phyloP scores from a whole-genome alignment of 2,888 invertebrate genomes.

The Lochmaea crataegi region DNA sequence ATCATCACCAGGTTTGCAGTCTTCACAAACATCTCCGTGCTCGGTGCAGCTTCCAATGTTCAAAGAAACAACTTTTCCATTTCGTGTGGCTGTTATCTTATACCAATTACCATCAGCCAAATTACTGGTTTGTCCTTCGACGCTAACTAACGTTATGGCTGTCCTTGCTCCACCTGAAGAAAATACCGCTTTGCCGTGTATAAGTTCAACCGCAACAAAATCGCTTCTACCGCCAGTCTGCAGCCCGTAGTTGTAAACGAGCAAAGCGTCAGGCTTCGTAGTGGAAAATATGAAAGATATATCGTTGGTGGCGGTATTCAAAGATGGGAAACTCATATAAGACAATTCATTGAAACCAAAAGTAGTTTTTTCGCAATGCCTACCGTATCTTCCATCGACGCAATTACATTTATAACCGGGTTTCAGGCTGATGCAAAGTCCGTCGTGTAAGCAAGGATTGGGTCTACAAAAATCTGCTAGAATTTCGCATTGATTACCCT shows the following conservation, averaged over 20 bases:
- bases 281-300: constrained; percentile 93
- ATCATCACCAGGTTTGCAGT: constrained; percentile 85
- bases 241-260: constrained; percentile 92
- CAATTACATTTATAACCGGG: constrained; percentile 90
- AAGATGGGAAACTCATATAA: constrained; percentile 86
- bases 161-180: constrained; percentile 92
- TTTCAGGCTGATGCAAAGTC: constrained; percentile 88
- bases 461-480: constrained; percentile 90
- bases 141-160: constrained; percentile 84
- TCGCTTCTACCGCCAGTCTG: constrained; percentile 91
- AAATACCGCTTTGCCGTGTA: constrained; percentile 86
- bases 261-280: constrained; percentile 83
- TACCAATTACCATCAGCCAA: constrained; percentile 92
- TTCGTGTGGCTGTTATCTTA: constrained; percentile 90
- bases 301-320: constrained; percentile 91
- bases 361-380: constrained; percentile 90
- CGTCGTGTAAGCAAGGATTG: constrained; percentile 92
- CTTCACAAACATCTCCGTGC: constrained; percentile 87
- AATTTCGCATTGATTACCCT: constrained; percentile 91
- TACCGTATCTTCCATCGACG: constrained; percentile 87
- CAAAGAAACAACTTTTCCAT: constrained; percentile 87
- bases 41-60: constrained; percentile 86
- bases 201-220: constrained; percentile 91
- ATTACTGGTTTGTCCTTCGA: constrained; percentile 72
- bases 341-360: constrained; percentile 91